Percentiles rank a stretch among this genome's conserved stretches.
Evolutionary conservation across 2,797 vertebrate genomes (phyloP).

Genomic region (Schizopygopsis malacanthus): DNA sequence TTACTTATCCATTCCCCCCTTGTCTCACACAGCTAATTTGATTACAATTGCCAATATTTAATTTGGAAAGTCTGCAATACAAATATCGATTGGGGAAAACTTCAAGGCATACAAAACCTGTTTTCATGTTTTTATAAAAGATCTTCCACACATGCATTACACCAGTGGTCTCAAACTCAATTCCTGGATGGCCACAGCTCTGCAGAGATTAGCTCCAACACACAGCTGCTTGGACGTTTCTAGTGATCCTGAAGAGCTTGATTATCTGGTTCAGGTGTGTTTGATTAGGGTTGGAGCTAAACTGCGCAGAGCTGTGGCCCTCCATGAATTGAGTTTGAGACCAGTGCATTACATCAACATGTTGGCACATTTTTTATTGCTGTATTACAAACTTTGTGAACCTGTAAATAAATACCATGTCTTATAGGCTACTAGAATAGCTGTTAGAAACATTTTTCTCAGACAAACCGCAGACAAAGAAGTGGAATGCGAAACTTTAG

Average conservation of each 20-base stretch:
- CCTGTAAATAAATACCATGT: background rate
- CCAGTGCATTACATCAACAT: background rate
- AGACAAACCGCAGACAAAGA: slow-evolving; percentile 30
- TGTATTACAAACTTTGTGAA: background rate
- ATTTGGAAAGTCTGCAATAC: background rate
- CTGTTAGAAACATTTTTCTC: background rate
- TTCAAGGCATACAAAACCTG: background rate
- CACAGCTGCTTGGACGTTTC: too few relatives aligned
- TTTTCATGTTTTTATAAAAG: background rate
- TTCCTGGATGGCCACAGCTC: too few relatives aligned
- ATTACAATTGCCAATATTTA: background rate
- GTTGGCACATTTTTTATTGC: background rate
- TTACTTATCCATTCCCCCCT: background rate
- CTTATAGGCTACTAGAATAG: background rate
- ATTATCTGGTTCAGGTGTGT: too few relatives aligned
- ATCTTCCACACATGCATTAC: background rate
- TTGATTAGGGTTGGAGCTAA: too few relatives aligned
- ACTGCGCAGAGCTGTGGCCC: too few relatives aligned
- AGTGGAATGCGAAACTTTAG: slow-evolving; percentile 5
- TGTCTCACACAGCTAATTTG: background rate
- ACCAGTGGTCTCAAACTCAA: background rate
- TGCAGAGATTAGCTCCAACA: too few relatives aligned
- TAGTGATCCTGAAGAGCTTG: too few relatives aligned
- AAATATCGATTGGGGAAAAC: background rate
- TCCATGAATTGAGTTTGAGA: too few relatives aligned